Evolutionary conservation across 2,888 invertebrate genomes (phyloP).

Genomic region (Mesorhabditis spiculigera): DNA sequence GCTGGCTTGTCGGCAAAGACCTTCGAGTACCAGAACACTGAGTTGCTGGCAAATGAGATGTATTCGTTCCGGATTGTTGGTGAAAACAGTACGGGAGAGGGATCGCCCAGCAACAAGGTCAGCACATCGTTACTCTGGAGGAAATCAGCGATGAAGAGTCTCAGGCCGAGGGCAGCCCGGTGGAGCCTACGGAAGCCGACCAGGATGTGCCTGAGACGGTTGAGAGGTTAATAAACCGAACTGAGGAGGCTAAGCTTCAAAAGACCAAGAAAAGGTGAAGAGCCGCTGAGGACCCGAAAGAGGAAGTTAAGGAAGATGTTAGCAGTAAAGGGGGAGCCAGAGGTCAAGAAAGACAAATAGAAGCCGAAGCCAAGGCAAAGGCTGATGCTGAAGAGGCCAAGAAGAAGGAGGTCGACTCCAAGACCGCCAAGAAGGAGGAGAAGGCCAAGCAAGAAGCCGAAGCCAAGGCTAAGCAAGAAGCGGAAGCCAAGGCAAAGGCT

Average conservation of each 20-base stretch:
- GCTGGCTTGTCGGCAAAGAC: conserved; percentile 19
- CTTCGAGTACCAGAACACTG: conserved; percentile 21
- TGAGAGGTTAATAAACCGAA: conserved; percentile 13
- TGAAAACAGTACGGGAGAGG: conserved; percentile 30
- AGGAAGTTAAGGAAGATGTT: conserved; percentile 8
- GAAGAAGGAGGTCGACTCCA: conserved; percentile 12
- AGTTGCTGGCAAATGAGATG: conserved; percentile 37
- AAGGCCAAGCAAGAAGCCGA: background rate
- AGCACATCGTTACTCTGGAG: conserved; percentile 7
- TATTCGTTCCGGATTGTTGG: conserved; percentile 40
- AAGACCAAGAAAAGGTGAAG: conserved; percentile 6
- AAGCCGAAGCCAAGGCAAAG: background rate
- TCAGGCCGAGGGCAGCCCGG: background rate
- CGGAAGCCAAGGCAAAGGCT: background rate
- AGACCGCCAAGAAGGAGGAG: conserved; percentile 11
- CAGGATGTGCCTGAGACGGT: conserved; percentile 24
- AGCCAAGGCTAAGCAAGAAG: conserved; percentile 8
- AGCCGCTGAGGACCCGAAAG: background rate
- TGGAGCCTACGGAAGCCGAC: conserved; percentile 26
- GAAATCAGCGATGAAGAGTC: conserved; percentile 8
- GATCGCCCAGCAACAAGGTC: conserved; percentile 15
- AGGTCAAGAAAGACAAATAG: background rate
- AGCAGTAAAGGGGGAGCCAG: conserved; percentile 12
- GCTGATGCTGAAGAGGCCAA: conserved; percentile 9
- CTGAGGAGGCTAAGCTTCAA: conserved; percentile 13